Evolutionary conservation across 2,113 vertebrate genomes (phyloP), one percentile per base, ranked within the genome.

Genomic region (Syrmaticus mikado): DNA sequence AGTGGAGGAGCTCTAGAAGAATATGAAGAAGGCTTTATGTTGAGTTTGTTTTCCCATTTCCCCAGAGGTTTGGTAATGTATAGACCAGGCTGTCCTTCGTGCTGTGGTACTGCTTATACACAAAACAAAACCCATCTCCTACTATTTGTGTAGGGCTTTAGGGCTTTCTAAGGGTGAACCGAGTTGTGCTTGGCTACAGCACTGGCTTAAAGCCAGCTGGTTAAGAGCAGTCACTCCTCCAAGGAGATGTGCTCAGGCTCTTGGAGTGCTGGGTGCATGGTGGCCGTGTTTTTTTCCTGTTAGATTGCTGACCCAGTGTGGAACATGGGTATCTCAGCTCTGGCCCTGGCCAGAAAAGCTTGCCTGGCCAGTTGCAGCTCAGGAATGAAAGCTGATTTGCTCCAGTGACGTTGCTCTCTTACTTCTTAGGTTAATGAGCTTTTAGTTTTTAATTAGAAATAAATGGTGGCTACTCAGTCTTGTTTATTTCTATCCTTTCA

Each of bases 371-470:
- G n/a, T 55, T 83, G 65, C 64, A 89, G 75, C 89, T 87, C 64
- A 61, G 76, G 36, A 53, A 78, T 14, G 32, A 83, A 94, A 91
- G 82, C 91, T 64, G 50, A 92, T 95, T 96, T 94, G 28, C 48
- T 83, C 52, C 46, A 53, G 40, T 94, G 85, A 78, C 9, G 1
- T 53, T 43, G 9, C 53, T 71, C 32, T 57, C 65, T 96, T 36
- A 8, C 85, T 92, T 64, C 82, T 75, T 43, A 67, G 74, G 61
- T 88, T 91, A 94, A 88, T 88, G 85, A 86, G 88, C 90, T 92
- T 87, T 41, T 78, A 52, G 66, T 53, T 95, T 92, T 80, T 95
- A 91, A 92, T 95, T 86, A 89, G 80, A 74, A 22, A 11, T 74
- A 91, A 91, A 60, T 64, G 62, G 25, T 0, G 0, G 3, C 66